These are phyloP conservation scores for Bufotes viridis DNA, from an alignment of 2,797 vertebrate genomes.

Conservation along the genomic window DNA sequence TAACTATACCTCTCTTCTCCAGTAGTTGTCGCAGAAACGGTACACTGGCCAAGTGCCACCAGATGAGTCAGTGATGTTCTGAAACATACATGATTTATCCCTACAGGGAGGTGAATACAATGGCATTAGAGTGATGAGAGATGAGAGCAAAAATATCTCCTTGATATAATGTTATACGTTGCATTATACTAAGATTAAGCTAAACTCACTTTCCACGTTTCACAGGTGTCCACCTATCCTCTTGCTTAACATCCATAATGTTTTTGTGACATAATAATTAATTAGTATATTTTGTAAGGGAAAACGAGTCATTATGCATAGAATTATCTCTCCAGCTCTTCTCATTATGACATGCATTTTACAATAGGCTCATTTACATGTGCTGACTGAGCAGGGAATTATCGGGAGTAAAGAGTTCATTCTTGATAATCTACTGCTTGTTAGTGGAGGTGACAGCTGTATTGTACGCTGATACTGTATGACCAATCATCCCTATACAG, in stretches of 20 bases:
- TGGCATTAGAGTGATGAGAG: background rate
- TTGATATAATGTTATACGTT: background rate
- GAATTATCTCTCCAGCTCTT: background rate
- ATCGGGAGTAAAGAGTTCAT: too few species aligned
- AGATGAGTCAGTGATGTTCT: constrained; percentile 67
- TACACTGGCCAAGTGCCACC: constrained; percentile 76
- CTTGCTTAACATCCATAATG: background rate
- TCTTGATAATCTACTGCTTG: too few species aligned
- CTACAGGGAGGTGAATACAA: constrained; percentile 62
- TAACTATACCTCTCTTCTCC: constrained; percentile 78
- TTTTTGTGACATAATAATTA: background rate
- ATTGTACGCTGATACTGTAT: too few species aligned
- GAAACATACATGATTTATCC: constrained; percentile 80
- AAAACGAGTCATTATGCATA: background rate
- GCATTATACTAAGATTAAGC: background rate
- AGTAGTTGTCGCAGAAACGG: constrained; percentile 85
- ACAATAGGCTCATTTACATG: background rate
- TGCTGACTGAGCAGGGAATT: too few species aligned
- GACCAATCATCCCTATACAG: too few species aligned
- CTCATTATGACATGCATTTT: background rate
- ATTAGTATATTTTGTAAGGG: constrained; percentile 3
- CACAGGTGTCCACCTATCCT: background rate
- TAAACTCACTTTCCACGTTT: background rate
- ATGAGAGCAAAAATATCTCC: background rate
- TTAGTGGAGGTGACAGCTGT: too few species aligned